A percentile compares a stretch with the other conserved stretches of the same genome.
These are phyloP conservation scores for Drosophila paulistorum DNA, from an alignment of 1,140 invertebrate species.

Conservation along the genomic window DNA sequence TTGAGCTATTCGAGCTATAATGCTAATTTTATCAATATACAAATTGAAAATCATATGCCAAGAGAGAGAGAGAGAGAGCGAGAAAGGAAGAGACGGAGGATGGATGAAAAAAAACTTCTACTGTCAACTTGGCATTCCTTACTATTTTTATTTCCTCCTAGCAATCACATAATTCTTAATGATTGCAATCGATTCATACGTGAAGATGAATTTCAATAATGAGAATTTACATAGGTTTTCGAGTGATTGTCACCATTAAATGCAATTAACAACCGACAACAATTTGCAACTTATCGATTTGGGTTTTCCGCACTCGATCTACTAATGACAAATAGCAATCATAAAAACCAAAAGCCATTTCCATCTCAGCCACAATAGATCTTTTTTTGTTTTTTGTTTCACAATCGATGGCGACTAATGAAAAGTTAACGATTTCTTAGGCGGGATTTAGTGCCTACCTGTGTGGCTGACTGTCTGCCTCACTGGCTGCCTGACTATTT, in stretches of 20 bases:
- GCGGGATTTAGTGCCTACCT: slow-evolving; percentile 27
- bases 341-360: neutral
- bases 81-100: neutral
- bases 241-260: neutral
- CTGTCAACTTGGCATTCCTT: neutral
- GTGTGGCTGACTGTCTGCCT: neutral
- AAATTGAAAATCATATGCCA: slow-evolving; percentile 27
- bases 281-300: neutral
- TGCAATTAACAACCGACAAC: neutral
- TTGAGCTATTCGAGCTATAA: slow-evolving; percentile 62
- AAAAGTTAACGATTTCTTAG: slow-evolving; percentile 52
- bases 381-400: slow-evolving; percentile 35
- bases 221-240: neutral
- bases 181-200: neutral
- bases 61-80: neutral
- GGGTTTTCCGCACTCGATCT: slow-evolving; percentile 10
- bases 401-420: slow-evolving; percentile 39
- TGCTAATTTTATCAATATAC: slow-evolving; percentile 65
- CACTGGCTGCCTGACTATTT: neutral
- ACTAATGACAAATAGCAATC: slow-evolving; percentile 11
- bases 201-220: neutral
- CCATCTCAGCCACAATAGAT: neutral
- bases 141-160: neutral
- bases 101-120: neutral
- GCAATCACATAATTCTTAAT: neutral